Conservation (phyloP, 2,113 vertebrate species). For the Coregonus clupeaformis region DNA sequence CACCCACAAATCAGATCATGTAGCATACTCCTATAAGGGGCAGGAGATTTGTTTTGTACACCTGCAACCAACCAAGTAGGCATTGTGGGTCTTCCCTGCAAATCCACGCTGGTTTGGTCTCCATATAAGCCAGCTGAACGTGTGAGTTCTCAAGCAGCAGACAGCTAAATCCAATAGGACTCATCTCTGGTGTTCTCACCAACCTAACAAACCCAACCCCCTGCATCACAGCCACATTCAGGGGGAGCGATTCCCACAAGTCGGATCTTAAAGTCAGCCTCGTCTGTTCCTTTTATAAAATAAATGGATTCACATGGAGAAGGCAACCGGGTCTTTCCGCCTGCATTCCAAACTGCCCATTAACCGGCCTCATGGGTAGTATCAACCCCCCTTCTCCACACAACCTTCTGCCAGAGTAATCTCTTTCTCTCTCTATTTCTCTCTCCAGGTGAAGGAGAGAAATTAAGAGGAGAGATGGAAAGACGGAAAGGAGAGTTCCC, state of each 20-base stretch:
- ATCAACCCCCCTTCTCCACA: conserved; percentile 44
- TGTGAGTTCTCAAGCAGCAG: too few species aligned
- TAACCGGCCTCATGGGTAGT: conserved; percentile 64
- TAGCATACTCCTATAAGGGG: conserved; percentile 17
- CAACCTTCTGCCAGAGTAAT: background rate
- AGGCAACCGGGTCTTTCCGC: conserved; percentile 33
- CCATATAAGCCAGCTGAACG: conserved; percentile 16
- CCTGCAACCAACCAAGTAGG: conserved; percentile 30
- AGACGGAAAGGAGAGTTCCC: background rate
- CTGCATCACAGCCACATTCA: conserved; percentile 6
- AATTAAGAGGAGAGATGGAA: conserved; percentile 3
- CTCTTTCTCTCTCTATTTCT: conserved; percentile 25
- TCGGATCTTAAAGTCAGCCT: conserved; percentile 36
- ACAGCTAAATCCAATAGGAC: background rate
- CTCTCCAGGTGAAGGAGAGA: conserved; percentile 31
- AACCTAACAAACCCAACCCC: background rate
- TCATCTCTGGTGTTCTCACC: background rate
- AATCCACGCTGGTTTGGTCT: conserved; percentile 28
- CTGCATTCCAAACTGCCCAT: conserved; percentile 67
- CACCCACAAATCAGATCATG: conserved; percentile 36
- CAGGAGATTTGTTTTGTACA: conserved; percentile 26
- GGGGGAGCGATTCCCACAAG: conserved; percentile 37
- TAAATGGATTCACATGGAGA: conserved; percentile 53
- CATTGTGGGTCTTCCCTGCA: too few species aligned
- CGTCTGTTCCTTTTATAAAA: conserved; percentile 33